Evolutionary conservation across 2,888 invertebrate genomes (phyloP).

Genomic region (Panopea generosa): DNA sequence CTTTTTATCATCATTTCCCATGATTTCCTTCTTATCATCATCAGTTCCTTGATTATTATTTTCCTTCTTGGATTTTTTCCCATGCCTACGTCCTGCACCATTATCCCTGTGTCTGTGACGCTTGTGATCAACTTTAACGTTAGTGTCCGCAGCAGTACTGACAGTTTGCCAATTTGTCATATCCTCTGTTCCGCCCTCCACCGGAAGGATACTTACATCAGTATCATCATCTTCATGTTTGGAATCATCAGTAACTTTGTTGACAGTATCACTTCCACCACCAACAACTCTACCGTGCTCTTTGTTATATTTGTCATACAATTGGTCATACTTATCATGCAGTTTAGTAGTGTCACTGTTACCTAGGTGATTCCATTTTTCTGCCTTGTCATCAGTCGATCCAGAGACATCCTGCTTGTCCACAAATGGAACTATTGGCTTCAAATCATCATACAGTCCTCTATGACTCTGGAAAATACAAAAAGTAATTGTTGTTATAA

Average conservation of each 20-base stretch:
- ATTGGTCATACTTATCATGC: constrained; percentile 29
- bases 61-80: constrained; percentile 23
- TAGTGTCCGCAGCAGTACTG: neutral
- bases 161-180: constrained; percentile 1
- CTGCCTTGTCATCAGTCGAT: constrained; percentile 35
- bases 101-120: neutral
- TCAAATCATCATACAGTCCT: constrained; percentile 59
- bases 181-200: constrained; percentile 55
- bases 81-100: neutral
- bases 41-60: constrained; percentile 19
- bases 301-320: constrained; percentile 55
- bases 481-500: too few species aligned
- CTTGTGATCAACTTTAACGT: neutral
- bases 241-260: constrained; percentile 4
- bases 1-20: constrained; percentile 14
- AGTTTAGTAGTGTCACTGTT: constrained; percentile 32
- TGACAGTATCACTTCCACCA: constrained; percentile 14
- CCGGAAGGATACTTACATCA: constrained; percentile 32
- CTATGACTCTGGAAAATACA: constrained; percentile 48
- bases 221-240: neutral
- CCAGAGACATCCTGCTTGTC: constrained; percentile 51
- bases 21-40: constrained; percentile 18
- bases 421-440: constrained; percentile 54
- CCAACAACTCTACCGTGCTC: constrained; percentile 30
- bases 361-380: constrained; percentile 44